A percentile compares a stretch with the other conserved stretches of the same genome.
These are phyloP conservation scores for Temnothorax curvispinosus DNA, from an alignment of 1,140 invertebrate genomes.

Conservation along the genomic window DNA sequence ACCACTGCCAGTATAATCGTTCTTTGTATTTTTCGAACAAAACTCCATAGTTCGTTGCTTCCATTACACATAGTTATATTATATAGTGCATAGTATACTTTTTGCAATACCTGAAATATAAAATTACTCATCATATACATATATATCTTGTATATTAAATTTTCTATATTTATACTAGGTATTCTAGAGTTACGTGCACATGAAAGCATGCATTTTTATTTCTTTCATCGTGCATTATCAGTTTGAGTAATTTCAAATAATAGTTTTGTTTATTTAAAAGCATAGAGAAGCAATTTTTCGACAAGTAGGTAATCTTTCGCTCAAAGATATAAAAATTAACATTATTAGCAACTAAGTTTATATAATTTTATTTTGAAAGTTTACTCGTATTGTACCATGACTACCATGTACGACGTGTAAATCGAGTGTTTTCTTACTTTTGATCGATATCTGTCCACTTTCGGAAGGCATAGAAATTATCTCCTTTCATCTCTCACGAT, in stretches of 20 bases:
- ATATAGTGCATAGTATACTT: constrained; percentile 34
- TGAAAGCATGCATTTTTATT: background rate
- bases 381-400: too few species aligned
- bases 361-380: background rate
- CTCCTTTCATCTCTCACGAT: background rate
- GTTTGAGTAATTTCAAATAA: background rate
- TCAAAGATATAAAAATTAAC: constrained; percentile 4
- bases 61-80: constrained; percentile 57
- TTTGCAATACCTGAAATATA: constrained; percentile 35
- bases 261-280: background rate
- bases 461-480: background rate
- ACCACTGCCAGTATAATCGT: constrained; percentile 52
- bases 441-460: background rate
- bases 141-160: constrained; percentile 39
- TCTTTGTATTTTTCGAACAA: constrained; percentile 61
- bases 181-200: background rate
- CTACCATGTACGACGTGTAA: background rate
- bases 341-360: background rate
- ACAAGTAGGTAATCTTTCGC: background rate
- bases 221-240: background rate
- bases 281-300: background rate
- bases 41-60: constrained; percentile 60
- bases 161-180: background rate
- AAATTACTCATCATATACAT: constrained; percentile 40
- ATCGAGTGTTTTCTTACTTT: background rate